Conservation (phyloP, 1,140 invertebrate species). For the Drosophila nannoptera region DNA sequence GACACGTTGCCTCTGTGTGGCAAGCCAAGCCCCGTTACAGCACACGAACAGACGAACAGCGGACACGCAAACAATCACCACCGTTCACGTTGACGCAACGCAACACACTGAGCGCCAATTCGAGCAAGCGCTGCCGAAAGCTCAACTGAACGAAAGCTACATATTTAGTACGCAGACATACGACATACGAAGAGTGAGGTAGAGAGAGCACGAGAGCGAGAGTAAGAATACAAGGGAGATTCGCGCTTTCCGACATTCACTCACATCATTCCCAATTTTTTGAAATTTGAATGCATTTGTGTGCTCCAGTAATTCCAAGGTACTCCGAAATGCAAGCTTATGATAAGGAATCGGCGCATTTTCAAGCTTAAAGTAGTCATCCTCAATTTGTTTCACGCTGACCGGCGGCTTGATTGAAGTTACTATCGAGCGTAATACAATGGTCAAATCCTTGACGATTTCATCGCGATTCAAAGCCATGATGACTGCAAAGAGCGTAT, state of each 20-base stretch:
- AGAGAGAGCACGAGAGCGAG: conserved; percentile 5
- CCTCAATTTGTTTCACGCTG: conserved; percentile 38
- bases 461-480: conserved; percentile 30
- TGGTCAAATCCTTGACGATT: conserved; percentile 32
- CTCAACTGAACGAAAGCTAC: conserved; percentile 42
- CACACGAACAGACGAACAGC: conserved; percentile 10
- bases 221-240: background rate
- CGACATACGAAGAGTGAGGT: conserved; percentile 7
- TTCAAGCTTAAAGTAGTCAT: conserved; percentile 57
- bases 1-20: conserved; percentile 71
- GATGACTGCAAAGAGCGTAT: conserved; percentile 9
- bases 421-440: conserved; percentile 63
- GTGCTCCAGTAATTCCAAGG: conserved; percentile 44
- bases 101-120: conserved; percentile 48
- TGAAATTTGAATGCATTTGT: conserved; percentile 56
- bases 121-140: conserved; percentile 30
- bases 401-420: conserved; percentile 64
- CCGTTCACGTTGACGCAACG: conserved; percentile 49
- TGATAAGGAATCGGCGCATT: conserved; percentile 45
- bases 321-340: conserved; percentile 42
- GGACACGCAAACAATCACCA: conserved; percentile 20
- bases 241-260: conserved; percentile 31
- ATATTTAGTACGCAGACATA: conserved; percentile 4
- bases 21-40: conserved; percentile 43
- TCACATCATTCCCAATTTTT: conserved; percentile 43